Percentiles rank a stretch among this genome's conserved stretches.
phyloP scores from a whole-genome alignment of 2,113 vertebrate genomes.

The Centropus unirufus region DNA sequence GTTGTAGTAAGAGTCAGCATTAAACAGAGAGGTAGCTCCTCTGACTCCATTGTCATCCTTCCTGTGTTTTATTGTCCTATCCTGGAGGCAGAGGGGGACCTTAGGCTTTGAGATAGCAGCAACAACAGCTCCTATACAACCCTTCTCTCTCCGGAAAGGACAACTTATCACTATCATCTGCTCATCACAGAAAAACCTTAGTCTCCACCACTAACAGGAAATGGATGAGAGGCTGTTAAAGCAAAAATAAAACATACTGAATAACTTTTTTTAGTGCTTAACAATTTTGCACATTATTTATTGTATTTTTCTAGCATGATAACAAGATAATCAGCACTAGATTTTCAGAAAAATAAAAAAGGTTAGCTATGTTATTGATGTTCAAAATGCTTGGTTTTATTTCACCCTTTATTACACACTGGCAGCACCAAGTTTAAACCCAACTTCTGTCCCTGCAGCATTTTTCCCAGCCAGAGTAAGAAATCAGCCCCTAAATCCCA shows the following conservation, averaged over 20 bases:
- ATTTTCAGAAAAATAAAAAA: too few species aligned
- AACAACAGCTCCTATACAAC: not conserved
- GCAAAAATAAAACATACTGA: not conserved
- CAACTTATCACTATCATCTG: not conserved
- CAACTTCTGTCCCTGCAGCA: not conserved
- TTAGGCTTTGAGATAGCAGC: not conserved
- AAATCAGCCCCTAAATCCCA: not conserved
- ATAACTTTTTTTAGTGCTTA: not conserved
- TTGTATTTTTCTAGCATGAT: not conserved
- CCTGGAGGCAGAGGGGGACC: not conserved
- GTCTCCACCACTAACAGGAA: not conserved
- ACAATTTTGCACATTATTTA: not conserved
- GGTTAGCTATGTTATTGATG: too few species aligned
- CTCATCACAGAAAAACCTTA: not conserved
- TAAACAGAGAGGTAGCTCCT: not conserved
- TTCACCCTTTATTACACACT: not conserved
- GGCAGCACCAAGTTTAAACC: not conserved
- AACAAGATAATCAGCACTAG: not conserved
- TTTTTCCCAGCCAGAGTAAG: not conserved
- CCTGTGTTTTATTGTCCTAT: not conserved
- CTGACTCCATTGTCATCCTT: not conserved
- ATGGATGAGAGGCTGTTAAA: not conserved
- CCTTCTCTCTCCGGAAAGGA: not conserved
- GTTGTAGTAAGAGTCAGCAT: not conserved
- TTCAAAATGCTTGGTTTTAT: not conserved